phyloP scores from a whole-genome alignment of 2,888 invertebrate species.

The Drosophila vallismaia region DNA sequence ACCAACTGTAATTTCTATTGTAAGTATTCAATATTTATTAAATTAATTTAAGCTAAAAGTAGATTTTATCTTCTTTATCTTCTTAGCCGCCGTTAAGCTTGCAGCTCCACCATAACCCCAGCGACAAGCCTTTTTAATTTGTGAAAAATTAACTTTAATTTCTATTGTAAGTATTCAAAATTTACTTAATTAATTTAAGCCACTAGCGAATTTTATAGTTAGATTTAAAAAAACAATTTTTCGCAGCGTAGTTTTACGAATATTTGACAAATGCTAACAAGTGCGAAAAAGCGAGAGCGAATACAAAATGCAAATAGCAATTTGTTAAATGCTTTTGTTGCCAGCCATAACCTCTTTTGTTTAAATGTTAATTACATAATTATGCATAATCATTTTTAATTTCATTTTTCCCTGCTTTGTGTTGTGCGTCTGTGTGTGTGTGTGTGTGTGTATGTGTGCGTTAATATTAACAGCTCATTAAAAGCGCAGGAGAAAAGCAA shows the following conservation, averaged over 20 bases:
- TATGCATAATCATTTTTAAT: constrained; percentile 78
- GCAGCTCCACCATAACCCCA: no score
- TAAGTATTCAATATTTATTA: no score
- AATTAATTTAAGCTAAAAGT: no score
- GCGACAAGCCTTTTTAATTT: no score
- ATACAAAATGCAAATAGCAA: constrained; percentile 67
- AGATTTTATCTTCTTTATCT: not conserved
- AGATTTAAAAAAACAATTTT: not conserved
- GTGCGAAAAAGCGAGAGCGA: constrained; percentile 3
- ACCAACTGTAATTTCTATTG: no score
- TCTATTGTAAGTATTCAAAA: no score
- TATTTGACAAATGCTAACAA: constrained; percentile 4
- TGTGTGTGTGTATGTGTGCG: constrained; percentile 25
- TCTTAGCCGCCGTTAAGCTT: no score
- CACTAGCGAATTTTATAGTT: not conserved
- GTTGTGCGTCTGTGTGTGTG: not conserved
- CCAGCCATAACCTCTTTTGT: constrained; percentile 77
- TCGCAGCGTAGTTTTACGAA: not conserved
- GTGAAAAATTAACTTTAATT: no score
- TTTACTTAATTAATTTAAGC: no score
- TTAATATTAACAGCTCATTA: constrained; percentile 78
- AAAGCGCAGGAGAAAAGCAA: constrained; percentile 59
- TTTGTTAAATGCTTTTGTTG: constrained; percentile 68
- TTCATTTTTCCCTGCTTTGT: constrained; percentile 36
- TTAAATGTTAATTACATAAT: constrained; percentile 83